Percentiles rank a stretch among this genome's conserved stretches.
Evolutionary conservation across 2,797 vertebrate species (phyloP).

Genomic region (Cottoperca gobio): DNA sequence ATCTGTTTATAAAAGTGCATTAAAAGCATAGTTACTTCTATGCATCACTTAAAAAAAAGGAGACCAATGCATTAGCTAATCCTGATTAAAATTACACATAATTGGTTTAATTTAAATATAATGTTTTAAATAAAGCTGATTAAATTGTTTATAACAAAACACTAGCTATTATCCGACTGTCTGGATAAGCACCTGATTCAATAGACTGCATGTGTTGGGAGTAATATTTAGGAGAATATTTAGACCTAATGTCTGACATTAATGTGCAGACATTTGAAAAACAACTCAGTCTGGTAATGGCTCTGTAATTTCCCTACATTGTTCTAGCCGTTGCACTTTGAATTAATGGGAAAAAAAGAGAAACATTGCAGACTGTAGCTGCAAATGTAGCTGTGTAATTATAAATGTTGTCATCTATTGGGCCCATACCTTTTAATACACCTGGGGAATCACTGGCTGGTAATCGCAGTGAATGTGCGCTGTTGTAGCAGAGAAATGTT

Average conservation of each 20-base stretch:
- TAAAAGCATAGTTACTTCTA: not conserved
- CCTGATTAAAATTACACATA: constrained; percentile 1
- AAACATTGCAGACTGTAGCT: constrained; percentile 1
- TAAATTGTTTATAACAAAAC: constrained; percentile 27
- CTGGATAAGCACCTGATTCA: constrained; percentile 53
- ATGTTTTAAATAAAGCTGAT: not conserved
- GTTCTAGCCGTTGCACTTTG: constrained; percentile 66
- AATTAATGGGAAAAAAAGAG: constrained; percentile 45
- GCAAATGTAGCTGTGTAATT: constrained; percentile 46
- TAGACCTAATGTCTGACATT: constrained; percentile 44
- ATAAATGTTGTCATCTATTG: constrained; percentile 51
- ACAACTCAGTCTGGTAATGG: constrained; percentile 62
- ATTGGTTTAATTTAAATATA: not conserved
- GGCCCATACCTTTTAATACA: constrained; percentile 39
- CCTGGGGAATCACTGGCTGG: constrained; percentile 46
- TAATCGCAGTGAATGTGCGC: constrained; percentile 60
- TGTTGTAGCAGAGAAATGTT: constrained; percentile 65
- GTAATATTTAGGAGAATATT: constrained; percentile 37
- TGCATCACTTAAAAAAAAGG: not conserved
- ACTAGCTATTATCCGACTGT: constrained; percentile 36
- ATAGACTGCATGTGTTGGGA: constrained; percentile 37
- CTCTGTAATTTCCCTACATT: constrained; percentile 74
- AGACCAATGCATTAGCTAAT: constrained; percentile 15
- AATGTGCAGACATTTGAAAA: constrained; percentile 66
- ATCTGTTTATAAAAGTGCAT: constrained; percentile 32